These are phyloP conservation scores for Benitochromis conjunctus DNA, from an alignment of 2,113 vertebrate genomes.

Conservation along the genomic window DNA sequence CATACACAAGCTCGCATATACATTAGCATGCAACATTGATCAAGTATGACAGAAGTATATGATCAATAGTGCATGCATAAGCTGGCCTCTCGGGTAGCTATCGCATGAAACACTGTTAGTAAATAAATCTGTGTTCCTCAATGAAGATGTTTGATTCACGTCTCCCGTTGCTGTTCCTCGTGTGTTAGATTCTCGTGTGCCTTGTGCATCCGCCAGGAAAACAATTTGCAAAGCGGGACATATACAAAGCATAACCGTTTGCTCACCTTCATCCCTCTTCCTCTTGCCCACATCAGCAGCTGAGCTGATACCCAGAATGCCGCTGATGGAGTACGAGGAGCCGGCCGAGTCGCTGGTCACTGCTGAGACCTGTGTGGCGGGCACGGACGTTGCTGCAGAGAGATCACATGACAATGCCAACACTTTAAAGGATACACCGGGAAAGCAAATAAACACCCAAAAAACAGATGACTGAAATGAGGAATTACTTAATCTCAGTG, in stretches of 20 bases:
- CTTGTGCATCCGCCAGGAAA: background rate
- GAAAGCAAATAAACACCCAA: background rate
- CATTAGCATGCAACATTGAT: conserved; percentile 53
- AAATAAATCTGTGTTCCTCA: conserved; percentile 47
- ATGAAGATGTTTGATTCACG: conserved; percentile 66
- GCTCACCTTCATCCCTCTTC: conserved; percentile 95
- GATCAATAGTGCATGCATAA: conserved; percentile 64
- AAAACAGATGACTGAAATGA: background rate
- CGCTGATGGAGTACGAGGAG: conserved; percentile 98
- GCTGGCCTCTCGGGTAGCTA: conserved; percentile 23
- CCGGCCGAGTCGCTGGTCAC: conserved; percentile 92
- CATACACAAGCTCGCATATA: background rate
- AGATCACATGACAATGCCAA: background rate
- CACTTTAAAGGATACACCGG: background rate
- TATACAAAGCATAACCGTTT: background rate
- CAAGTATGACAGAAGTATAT: conserved; percentile 20
- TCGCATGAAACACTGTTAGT: conserved; percentile 17
- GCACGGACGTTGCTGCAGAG: conserved; percentile 85
- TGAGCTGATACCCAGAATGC: conserved; percentile 95
- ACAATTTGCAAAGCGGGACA: background rate
- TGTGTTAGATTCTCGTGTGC: background rate
- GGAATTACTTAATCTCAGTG: background rate
- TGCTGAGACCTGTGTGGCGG: conserved; percentile 89
- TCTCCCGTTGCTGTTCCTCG: background rate
- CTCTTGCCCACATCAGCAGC: conserved; percentile 89